Conservation (phyloP, 1,140 invertebrate genomes). For the Lerema accius region DNA sequence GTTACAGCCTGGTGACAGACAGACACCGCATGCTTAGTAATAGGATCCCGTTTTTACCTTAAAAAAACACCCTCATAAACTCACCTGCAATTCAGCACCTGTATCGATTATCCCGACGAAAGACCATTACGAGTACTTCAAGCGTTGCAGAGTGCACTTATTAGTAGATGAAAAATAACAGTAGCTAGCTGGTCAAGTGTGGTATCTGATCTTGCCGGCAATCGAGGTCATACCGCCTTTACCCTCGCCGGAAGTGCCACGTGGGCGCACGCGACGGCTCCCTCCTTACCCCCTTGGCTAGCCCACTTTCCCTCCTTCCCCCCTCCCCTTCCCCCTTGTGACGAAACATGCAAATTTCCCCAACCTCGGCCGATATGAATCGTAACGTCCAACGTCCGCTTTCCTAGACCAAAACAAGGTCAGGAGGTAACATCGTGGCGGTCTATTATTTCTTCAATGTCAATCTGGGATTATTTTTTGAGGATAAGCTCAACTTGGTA, state of each 20-base stretch:
- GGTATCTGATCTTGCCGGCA: constrained; percentile 62
- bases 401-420: constrained; percentile 32
- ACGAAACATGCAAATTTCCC: constrained; percentile 81
- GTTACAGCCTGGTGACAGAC: too few species aligned
- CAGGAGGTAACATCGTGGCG: constrained; percentile 16
- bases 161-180: constrained; percentile 29
- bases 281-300: constrained; percentile 29
- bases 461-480: neutral
- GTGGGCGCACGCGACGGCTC: constrained; percentile 57
- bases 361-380: constrained; percentile 58
- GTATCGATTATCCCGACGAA: constrained; percentile 10
- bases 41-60: too few species aligned
- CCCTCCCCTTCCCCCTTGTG: constrained; percentile 47
- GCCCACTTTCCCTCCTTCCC: constrained; percentile 26
- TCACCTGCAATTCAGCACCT: too few species aligned
- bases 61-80: too few species aligned
- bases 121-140: too few species aligned
- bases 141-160: constrained; percentile 14
- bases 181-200: constrained; percentile 43
- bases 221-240: constrained; percentile 60
- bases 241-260: constrained; percentile 63
- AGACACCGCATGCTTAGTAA: too few species aligned
- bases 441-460: constrained; percentile 37
- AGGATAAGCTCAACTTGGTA: too few species aligned
- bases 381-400: constrained; percentile 42